A percentile compares a stretch with the other conserved stretches of the same genome.
phyloP scores from a whole-genome alignment of 2,797 vertebrate genomes.

The Trematomus bernacchii region DNA sequence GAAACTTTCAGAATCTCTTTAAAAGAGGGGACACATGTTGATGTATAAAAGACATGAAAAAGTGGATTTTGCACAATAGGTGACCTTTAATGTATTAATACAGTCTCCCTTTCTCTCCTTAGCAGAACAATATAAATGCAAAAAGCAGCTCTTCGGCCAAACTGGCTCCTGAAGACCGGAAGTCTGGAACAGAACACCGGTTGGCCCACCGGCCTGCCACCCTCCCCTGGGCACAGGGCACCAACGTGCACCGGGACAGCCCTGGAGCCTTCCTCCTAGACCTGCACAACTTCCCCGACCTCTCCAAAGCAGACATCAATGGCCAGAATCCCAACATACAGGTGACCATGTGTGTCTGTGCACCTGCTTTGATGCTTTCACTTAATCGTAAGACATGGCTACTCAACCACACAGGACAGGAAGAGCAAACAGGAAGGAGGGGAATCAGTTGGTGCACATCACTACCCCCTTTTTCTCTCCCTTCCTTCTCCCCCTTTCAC shows the following conservation, averaged over 20 bases:
- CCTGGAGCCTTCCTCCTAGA: conserved; percentile 93
- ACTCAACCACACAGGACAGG: conserved; percentile 73
- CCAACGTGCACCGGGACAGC: conserved; percentile 90
- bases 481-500: conserved; percentile 46
- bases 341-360: conserved; percentile 81
- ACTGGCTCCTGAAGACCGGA: conserved; percentile 74
- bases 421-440: conserved; percentile 73
- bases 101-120: conserved; percentile 21
- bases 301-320: conserved; percentile 97
- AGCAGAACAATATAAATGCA: conserved; percentile 86
- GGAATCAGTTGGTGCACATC: conserved; percentile 80
- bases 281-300: conserved; percentile 96
- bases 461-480: conserved; percentile 72
- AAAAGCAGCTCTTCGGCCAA: conserved; percentile 81
- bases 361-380: conserved; percentile 67
- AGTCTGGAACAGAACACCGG: conserved; percentile 83
- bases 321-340: conserved; percentile 98
- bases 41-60: too few species aligned
- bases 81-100: background rate
- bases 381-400: conserved; percentile 63
- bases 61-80: too few species aligned
- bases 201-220: conserved; percentile 83
- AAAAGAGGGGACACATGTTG: too few species aligned
- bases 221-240: conserved; percentile 84
- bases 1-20: too few species aligned